These are phyloP conservation scores for Coregonus sp. DNA, from an alignment of 2,797 vertebrate species.

Conservation along the genomic window DNA sequence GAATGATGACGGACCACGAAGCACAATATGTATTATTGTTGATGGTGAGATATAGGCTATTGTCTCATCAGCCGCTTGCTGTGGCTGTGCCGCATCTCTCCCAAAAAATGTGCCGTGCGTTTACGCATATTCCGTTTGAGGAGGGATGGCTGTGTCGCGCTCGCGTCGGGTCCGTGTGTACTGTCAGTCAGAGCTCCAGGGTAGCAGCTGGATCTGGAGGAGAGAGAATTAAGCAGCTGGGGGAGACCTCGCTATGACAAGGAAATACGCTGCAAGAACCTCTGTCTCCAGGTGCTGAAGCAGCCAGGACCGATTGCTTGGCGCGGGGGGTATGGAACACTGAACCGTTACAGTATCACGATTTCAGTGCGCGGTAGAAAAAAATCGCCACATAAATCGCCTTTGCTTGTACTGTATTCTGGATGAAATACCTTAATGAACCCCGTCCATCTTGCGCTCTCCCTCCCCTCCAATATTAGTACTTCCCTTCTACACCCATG, in stretches of 20 bases:
- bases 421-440: background rate
- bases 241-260: constrained; percentile 77
- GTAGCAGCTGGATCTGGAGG: constrained; percentile 56
- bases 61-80: constrained; percentile 35
- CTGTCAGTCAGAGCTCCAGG: constrained; percentile 53
- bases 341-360: background rate
- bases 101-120: constrained; percentile 52
- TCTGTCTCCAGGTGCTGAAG: constrained; percentile 35
- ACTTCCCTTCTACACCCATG: background rate
- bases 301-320: background rate
- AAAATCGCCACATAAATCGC: background rate
- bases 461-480: too few species aligned
- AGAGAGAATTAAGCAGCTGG: constrained; percentile 69
- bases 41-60: constrained; percentile 44
- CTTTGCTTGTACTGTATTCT: background rate
- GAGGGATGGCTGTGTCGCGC: constrained; percentile 26
- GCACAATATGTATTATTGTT: constrained; percentile 6
- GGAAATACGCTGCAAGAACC: constrained; percentile 55
- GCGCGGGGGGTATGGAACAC: background rate
- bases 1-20: constrained; percentile 29
- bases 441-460: background rate
- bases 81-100: constrained; percentile 30
- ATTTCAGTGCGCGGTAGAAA: background rate
- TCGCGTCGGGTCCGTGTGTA: constrained; percentile 31
- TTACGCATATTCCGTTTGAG: constrained; percentile 47